Conservation (phyloP, 2,888 invertebrate species). For the Linnaemya tessellans region DNA sequence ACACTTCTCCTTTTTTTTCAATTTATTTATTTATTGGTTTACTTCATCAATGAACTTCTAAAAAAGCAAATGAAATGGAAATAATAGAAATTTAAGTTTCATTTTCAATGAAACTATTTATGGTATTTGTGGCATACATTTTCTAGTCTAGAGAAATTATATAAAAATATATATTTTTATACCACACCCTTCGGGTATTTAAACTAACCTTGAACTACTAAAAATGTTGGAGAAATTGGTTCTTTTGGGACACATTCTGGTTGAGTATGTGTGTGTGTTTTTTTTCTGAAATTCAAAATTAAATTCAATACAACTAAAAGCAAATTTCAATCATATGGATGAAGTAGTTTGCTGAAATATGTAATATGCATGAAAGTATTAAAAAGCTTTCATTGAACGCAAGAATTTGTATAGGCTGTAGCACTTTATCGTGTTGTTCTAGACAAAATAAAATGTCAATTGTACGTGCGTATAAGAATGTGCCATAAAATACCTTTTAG, state of each 20-base stretch:
- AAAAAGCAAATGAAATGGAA: constrained; percentile 28
- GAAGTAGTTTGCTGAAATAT: background rate
- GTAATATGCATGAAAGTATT: background rate
- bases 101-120: constrained; percentile 68
- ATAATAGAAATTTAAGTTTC: constrained; percentile 61
- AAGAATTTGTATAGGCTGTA: background rate
- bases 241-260: background rate
- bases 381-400: background rate
- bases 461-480: background rate
- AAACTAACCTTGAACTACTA: constrained; percentile 1
- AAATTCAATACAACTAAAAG: background rate
- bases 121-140: constrained; percentile 62
- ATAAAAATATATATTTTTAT: background rate
- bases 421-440: background rate
- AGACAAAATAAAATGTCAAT: background rate
- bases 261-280: background rate
- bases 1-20: constrained; percentile 11
- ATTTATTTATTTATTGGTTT: constrained; percentile 16
- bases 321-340: background rate
- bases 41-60: constrained; percentile 61
- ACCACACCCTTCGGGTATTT: constrained; percentile 3
- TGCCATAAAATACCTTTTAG: background rate
- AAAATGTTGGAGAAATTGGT: background rate
- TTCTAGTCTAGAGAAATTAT: constrained; percentile 46
- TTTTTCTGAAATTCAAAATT: background rate